Conservation (phyloP, 92 coral and sea anemone species). For the Porites rus region DNA sequence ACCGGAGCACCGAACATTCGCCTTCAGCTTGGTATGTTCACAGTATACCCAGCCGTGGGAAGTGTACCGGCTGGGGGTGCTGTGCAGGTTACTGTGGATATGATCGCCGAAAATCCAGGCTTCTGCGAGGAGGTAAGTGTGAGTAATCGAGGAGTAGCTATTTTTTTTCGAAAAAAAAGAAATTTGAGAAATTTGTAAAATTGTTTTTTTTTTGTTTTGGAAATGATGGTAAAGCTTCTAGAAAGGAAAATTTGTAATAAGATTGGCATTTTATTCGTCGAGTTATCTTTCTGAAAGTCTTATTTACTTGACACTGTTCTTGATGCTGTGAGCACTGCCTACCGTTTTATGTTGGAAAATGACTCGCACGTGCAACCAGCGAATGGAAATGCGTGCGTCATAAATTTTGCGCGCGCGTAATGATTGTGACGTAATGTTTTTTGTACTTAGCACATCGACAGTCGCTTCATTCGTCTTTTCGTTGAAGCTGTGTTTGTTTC, state of each 20-base stretch:
- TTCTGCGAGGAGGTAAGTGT: conserved; percentile 88
- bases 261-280: too few relatives aligned
- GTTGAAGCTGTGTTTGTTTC: background rate
- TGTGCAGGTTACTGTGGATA: conserved; percentile 91
- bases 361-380: background rate
- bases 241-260: too few relatives aligned
- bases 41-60: conserved; percentile 97
- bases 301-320: background rate
- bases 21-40: conserved; percentile 97
- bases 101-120: conserved; percentile 91
- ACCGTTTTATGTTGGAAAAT: background rate
- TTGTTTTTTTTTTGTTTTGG: too few relatives aligned
- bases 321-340: background rate
- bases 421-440: background rate
- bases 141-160: too few relatives aligned
- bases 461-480: background rate
- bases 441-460: background rate
- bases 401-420: conserved; percentile 14
- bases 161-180: too few relatives aligned
- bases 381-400: background rate
- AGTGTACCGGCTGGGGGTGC: conserved; percentile 82
- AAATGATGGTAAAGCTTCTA: too few relatives aligned
- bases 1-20: conserved; percentile 95
- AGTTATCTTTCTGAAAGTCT: background rate
- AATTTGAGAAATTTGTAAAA: too few relatives aligned